Conservation (phyloP, 30 jellyfish, hydroid and myxozoan species). For the Pelagia noctiluca region DNA sequence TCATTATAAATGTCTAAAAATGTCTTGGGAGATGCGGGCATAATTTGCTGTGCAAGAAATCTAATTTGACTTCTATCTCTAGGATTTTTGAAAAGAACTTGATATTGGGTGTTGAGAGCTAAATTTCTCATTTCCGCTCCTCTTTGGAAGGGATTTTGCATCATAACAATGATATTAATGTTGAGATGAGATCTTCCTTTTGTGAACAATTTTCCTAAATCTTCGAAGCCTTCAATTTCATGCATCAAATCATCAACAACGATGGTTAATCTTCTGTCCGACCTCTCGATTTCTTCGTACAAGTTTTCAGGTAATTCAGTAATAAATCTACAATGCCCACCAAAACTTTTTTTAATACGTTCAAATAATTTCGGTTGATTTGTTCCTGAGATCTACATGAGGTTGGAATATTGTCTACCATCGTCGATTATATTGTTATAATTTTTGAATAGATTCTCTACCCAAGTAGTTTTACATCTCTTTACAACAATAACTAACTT, state of each 20-base stretch:
- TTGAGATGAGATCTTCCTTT: constrained; percentile 38
- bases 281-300: constrained; percentile 2
- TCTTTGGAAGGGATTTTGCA: constrained; percentile 28
- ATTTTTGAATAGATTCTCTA: constrained; percentile 8
- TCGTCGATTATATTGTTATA: not conserved
- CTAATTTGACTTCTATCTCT: constrained; percentile 37
- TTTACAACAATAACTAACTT: not conserved
- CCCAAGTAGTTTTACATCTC: constrained; percentile 51
- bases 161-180: constrained; percentile 5
- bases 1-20: constrained; percentile 29
- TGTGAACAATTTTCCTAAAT: constrained; percentile 38
- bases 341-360: constrained; percentile 4
- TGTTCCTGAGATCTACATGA: constrained; percentile 43
- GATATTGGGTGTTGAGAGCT: constrained; percentile 29
- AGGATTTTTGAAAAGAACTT: constrained; percentile 40
- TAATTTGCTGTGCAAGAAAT: constrained; percentile 27
- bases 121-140: constrained; percentile 31
- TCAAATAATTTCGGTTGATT: constrained; percentile 35
- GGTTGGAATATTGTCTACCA: not conserved
- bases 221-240: not conserved
- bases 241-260: constrained; percentile 50
- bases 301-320: constrained; percentile 16
- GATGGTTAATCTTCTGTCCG: not conserved
- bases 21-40: not conserved
- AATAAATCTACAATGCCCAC: constrained; percentile 13